phyloP scores from a whole-genome alignment of 2,113 vertebrate species.

The Rhabdomys dilectus region DNA sequence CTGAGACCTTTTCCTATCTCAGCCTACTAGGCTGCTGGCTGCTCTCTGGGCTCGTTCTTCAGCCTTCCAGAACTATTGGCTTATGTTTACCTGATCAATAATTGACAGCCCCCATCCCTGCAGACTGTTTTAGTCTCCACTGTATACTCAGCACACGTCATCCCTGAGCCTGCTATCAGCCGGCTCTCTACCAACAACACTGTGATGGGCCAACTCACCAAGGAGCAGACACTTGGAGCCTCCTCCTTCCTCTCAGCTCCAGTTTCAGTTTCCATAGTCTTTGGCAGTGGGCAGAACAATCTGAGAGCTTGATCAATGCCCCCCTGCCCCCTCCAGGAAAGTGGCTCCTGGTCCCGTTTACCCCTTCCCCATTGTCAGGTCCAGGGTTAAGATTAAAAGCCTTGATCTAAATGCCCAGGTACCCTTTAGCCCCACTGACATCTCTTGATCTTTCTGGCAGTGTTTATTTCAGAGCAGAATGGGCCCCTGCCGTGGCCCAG shows the following conservation, averaged over 20 bases:
- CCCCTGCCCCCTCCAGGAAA: background rate
- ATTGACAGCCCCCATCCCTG: background rate
- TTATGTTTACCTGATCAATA: background rate
- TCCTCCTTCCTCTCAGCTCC: background rate
- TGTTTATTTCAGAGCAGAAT: too few species aligned
- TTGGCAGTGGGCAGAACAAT: background rate
- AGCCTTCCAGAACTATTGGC: accelerated
- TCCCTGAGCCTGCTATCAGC: background rate
- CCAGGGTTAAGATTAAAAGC: background rate
- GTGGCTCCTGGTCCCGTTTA: accelerated
- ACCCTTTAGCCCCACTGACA: background rate
- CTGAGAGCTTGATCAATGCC: background rate
- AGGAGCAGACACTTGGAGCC: accelerated
- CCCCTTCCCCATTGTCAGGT: too few species aligned
- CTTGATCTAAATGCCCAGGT: background rate
- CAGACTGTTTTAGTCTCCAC: background rate
- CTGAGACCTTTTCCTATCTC: background rate
- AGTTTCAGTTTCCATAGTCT: background rate
- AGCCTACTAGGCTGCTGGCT: background rate
- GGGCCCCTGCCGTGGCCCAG: background rate
- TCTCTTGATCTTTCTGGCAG: background rate
- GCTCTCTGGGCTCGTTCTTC: accelerated
- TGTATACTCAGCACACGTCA: accelerated
- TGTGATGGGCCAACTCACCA: accelerated
- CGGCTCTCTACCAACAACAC: accelerated